These are phyloP conservation scores for Datnioides undecimradiatus DNA, from an alignment of 2,113 vertebrate genomes.

Conservation along the genomic window DNA sequence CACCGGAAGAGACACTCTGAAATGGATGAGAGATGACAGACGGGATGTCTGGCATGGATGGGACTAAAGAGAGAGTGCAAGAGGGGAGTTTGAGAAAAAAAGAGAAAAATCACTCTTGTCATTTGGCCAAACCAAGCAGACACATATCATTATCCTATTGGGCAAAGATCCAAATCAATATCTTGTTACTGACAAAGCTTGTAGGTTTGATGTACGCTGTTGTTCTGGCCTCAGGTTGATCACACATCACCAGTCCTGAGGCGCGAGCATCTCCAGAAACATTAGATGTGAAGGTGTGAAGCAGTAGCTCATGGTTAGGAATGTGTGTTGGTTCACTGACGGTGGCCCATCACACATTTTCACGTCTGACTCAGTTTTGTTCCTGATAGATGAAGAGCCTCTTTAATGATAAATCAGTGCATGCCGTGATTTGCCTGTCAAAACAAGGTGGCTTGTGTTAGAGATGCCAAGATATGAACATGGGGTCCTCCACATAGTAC, in stretches of 20 bases:
- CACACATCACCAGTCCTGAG: constrained; percentile 23
- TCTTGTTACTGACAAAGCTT: constrained; percentile 54
- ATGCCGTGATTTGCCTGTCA: constrained; percentile 8
- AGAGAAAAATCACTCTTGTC: constrained; percentile 34
- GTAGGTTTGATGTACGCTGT: constrained; percentile 55
- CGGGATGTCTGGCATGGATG: constrained; percentile 49
- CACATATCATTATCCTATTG: constrained; percentile 58
- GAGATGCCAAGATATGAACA: background rate
- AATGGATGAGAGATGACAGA: constrained; percentile 67
- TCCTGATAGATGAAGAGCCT: constrained; percentile 32
- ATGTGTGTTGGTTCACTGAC: constrained; percentile 8
- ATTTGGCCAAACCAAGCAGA: constrained; percentile 53
- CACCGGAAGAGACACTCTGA: constrained; percentile 52
- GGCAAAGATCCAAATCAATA: constrained; percentile 66
- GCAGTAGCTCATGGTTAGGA: constrained; percentile 19
- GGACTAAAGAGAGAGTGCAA: constrained; percentile 21
- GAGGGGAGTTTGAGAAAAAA: constrained; percentile 4
- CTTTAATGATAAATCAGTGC: constrained; percentile 37
- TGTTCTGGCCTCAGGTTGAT: constrained; percentile 52
- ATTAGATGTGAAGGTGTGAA: constrained; percentile 14
- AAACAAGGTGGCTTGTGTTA: background rate
- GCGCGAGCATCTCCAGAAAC: background rate
- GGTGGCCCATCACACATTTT: constrained; percentile 40
- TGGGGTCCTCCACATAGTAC: background rate
- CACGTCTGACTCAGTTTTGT: constrained; percentile 15